Percentiles rank a stretch among this genome's conserved stretches.
Evolutionary conservation across 2,113 vertebrate species (phyloP).

Genomic region (Scalopus aquaticus): DNA sequence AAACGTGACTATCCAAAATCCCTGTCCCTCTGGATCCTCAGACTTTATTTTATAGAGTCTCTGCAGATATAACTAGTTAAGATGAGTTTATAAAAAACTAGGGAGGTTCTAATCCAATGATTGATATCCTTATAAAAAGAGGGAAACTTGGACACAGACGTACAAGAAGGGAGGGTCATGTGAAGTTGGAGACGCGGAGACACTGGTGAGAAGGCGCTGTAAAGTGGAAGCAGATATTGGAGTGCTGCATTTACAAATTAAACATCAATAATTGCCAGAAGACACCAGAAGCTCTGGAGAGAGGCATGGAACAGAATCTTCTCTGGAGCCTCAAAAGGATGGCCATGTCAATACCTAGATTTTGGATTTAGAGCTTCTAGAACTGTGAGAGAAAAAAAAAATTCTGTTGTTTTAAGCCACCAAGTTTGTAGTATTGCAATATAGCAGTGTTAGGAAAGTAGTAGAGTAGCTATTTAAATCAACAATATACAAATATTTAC

Average conservation of each 20-base stretch:
- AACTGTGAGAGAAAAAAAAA: neutral
- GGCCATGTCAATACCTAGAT: accelerated
- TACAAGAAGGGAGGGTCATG: neutral
- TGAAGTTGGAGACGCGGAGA: neutral
- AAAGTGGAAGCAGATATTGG: neutral
- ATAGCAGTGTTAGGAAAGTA: neutral
- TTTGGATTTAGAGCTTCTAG: neutral
- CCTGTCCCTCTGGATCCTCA: neutral
- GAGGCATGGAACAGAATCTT: neutral
- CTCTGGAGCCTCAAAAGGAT: neutral
- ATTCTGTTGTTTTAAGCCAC: neutral
- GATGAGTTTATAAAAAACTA: neutral
- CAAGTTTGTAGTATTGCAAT: neutral
- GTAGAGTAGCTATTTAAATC: neutral
- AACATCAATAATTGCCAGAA: neutral
- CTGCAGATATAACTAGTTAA: neutral
- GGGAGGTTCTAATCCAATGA: neutral
- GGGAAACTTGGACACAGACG: neutral
- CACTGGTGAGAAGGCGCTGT: neutral
- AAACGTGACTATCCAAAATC: neutral
- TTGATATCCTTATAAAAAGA: neutral
- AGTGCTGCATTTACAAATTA: neutral
- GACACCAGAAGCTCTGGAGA: neutral
- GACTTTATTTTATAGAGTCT: neutral
- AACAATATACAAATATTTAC: slow-evolving; percentile 8